Evolutionary conservation across 2,113 vertebrate species (phyloP), one percentile per base, ranked within the genome.

Genomic region (Otis tarda): DNA sequence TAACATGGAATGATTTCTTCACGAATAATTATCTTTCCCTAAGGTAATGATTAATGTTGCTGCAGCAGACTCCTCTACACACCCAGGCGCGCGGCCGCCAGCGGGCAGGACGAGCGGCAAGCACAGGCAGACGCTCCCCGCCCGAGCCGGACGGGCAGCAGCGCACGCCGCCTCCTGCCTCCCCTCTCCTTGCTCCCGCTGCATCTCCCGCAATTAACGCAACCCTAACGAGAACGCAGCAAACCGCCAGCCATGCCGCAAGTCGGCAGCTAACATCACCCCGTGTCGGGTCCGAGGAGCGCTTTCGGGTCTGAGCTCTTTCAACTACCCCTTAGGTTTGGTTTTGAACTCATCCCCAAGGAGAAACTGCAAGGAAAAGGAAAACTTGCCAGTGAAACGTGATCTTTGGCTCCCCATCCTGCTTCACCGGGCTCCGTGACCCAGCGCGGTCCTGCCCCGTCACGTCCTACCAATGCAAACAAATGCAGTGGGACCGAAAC

Each of bases 241-340:
- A 35, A 68, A 21, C 37, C 14, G 16, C 83, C 33, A 10, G 27
- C 49, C 31, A 27, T 4, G 47, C 39, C 12, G 47, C 39, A 9
- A 56, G 68, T 30, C 31, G 37, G 69, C 28, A 71, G 41, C 52
- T 27, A 67, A 27, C 74, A 70, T 22, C 55, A 31, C 47, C 47
- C 37, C 2, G 1, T 0, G 0, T 1, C 4, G 0, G 43, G 59
- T 50, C 64, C 1, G 0, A 65, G 89, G 37, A 0, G 0, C 7
- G 1, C 14, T 50, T 56, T 41, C 10, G 67, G 63, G 19, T 20
- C 37, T 12, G 43, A 56, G 67, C 25, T 69, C 6, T 53, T 77
- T 73, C 33, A 30, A 8, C n/a, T 45, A 10, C 30, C 1, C 2
- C 49, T 17, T 7, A n/a, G 7, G 7, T 6, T 37, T 25, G 47